phyloP scores from a whole-genome alignment of 2,113 vertebrate genomes.

The Oophaga pumilio region DNA sequence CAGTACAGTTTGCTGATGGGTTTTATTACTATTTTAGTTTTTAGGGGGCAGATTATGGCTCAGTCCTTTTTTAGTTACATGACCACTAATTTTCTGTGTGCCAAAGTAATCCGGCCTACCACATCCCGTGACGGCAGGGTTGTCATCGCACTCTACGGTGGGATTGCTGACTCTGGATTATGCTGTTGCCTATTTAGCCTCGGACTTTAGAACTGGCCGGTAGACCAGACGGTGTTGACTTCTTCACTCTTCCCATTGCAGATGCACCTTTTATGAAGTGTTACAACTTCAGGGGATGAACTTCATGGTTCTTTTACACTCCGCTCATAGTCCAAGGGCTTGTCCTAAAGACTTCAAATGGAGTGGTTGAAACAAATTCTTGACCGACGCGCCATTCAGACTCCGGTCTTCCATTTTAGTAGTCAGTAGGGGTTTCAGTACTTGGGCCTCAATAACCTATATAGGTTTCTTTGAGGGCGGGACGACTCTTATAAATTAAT shows the following conservation, averaged over 20 bases:
- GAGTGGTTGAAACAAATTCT: no score
- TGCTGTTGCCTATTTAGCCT: not conserved
- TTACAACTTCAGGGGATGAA: not conserved
- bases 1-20: not conserved
- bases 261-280: not conserved
- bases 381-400: no score
- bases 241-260: not conserved
- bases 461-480: no score
- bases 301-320: not conserved
- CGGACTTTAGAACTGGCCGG: not conserved
- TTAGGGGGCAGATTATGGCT: not conserved
- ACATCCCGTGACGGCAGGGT: not conserved
- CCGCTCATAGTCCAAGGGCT: no score
- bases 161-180: not conserved
- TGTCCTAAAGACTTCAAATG: no score
- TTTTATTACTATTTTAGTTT: not conserved
- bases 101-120: not conserved
- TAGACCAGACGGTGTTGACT: not conserved
- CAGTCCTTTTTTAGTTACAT: not conserved
- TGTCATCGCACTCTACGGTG: not conserved
- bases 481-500: no score
- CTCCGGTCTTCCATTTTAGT: no score
- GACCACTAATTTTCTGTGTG: not conserved
- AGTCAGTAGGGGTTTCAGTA: no score
- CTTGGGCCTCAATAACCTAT: no score